Evolutionary conservation across 2,113 vertebrate genomes (phyloP), one percentile per base, ranked within the genome.

Genomic region (Riparia riparia): DNA sequence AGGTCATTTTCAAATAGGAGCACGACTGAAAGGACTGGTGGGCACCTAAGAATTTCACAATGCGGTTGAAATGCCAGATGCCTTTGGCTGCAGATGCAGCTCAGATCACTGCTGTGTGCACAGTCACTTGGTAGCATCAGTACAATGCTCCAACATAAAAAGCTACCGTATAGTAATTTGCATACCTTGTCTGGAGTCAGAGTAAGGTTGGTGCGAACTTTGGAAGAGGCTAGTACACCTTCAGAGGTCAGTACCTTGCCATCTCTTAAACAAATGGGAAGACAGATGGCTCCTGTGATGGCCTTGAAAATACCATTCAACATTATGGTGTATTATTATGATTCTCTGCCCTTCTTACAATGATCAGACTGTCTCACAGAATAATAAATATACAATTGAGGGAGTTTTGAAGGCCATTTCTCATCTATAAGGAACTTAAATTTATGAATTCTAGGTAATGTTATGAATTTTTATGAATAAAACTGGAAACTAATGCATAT

Each of bases 221-320:
- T 82, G 51, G 73, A 92, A 58, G 10, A 80, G n/a, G 22, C 5
- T 72, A 31, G 34, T 70, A 88, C 78, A 94, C 88, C 81, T 95
- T 96, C 88, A 96, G 88, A 93, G 95, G 82, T 96, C 94, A 93
- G 17, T 94, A 94, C 85, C 68, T 96, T 2, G 0, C 31, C 63
- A 60, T 20, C 73, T 29, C 39, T 84, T 80, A 84, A 95, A 82
- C 92, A 97, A 97, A 97, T 92, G 90, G 94, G 50, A 25, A 86
- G 85, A 80, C 96, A 96, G 96, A 96, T 96, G 96, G 96, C 74
- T 93, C 25, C 54, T 73, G 41, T 45, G 79, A 77, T 66, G 39
- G 86, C 22, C 56, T 93, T 92, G 65, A 72, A 93, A 80, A 82
- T 39, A 86, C 20, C 56, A 25, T 76, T 82, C 94, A 88, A 39